Conservation (phyloP, 2,113 vertebrate species). For the Rhipidura dahli region DNA sequence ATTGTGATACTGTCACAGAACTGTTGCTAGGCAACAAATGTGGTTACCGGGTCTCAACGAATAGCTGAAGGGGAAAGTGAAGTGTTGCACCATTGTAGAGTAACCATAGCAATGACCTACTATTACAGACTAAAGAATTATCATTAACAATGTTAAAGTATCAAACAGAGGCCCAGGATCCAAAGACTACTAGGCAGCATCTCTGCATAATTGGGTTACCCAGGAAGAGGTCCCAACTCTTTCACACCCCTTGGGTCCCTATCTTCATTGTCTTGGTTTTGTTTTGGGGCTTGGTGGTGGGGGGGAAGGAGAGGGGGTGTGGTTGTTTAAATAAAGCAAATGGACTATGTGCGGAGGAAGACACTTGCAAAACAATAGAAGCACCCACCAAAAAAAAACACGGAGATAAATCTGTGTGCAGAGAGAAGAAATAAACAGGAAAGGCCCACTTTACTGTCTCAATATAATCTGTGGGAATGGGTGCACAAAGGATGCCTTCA, state of each 20-base stretch:
- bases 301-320: neutral
- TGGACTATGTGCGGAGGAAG: neutral
- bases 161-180: conserved; percentile 71
- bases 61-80: conserved; percentile 82
- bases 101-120: conserved; percentile 90
- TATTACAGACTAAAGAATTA: conserved; percentile 85
- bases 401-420: neutral
- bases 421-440: neutral
- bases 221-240: conserved; percentile 37
- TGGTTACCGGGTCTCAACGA: conserved; percentile 77
- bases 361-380: neutral
- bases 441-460: neutral
- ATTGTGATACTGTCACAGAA: conserved; percentile 82
- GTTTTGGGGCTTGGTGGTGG: neutral
- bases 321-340: neutral
- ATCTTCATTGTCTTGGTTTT: neutral
- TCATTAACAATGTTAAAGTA: conserved; percentile 83
- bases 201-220: conserved; percentile 59
- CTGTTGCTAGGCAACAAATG: conserved; percentile 85
- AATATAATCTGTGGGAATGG: fast-evolving
- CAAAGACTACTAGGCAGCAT: conserved; percentile 64
- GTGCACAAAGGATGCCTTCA: fast-evolving
- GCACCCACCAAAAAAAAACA: neutral
- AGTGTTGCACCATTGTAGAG: conserved; percentile 84
- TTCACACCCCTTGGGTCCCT: neutral